Base-by-base conservation (phyloP, 1,140 invertebrate species). In the Uloborus diversus region DNA sequence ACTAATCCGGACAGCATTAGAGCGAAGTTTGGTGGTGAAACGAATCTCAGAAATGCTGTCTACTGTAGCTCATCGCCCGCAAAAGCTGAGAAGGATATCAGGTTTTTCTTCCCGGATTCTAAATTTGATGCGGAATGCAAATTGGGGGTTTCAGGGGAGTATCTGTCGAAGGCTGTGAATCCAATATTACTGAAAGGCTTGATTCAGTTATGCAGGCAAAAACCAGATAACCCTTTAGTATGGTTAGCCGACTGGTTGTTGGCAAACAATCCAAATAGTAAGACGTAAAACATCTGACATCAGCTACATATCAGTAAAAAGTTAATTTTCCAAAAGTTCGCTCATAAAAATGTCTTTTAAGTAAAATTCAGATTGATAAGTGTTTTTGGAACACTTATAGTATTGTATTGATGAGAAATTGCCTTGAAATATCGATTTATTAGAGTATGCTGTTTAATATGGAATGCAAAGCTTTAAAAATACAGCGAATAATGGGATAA, bases 181-280 rank as follows among this genome's bases (percentile, higher is more conserved):
- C 76, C 76, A 11, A 42, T 62, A 28, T 30, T 79, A 3, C 17
- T 79, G 56, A 79, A 79, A 25, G 76, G 76, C 14, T 23, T 79
- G 2, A 69, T 79, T 0, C 66, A 69, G 14, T 13, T 79, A 1
- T 79, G 76, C 28, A 47, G 66, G 13, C 65, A 79, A 30, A 79
- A 79, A n/a, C 76, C 76, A 27, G 76, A 79, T 13, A 79, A 79
- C 62, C 76, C 76, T 13, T 25, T 79, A 14, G 66, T 79, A n/a
- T 79, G 76, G 76, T 30, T 79, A 7, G 76, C 76, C 4, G 76
- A 79, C 30, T 79, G 76, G 76, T 42, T 79, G 0, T 33, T 79
- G 4, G 76, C 76, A 14, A 79, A 79, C 30, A 79, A 79, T 35
- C 76, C 76, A 3, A 53, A 64, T 35, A 23, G 30, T 3, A 64